phyloP scores from a whole-genome alignment of 1,140 invertebrate genomes.

The Cataglyphis hispanica region DNA sequence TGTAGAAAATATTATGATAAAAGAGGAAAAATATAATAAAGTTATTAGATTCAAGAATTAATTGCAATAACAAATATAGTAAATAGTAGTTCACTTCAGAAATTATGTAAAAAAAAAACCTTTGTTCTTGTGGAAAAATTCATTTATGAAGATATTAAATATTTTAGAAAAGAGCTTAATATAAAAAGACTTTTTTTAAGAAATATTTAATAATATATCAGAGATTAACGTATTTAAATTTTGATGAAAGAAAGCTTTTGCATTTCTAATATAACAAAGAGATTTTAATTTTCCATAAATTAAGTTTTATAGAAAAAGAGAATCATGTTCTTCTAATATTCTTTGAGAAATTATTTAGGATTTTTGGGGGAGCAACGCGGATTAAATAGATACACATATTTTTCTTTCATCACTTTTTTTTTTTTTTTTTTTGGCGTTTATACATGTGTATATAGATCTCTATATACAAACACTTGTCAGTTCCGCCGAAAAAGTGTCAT shows the following conservation, averaged over 20 bases:
- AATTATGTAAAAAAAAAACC: no score
- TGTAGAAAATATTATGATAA: no score
- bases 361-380: background rate
- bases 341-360: constrained; percentile 5
- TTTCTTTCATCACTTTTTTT: constrained; percentile 69
- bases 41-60: no score
- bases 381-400: constrained; percentile 39
- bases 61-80: background rate
- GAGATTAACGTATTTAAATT: background rate
- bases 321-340: background rate
- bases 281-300: background rate
- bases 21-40: no score
- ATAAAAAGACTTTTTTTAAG: background rate
- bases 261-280: background rate
- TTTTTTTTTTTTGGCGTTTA: constrained; percentile 82
- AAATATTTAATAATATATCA: background rate
- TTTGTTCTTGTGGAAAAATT: no score
- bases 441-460: constrained; percentile 76
- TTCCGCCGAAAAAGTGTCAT: constrained; percentile 78
- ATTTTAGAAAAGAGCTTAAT: background rate
- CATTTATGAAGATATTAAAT: background rate
- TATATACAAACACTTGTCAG: constrained; percentile 84
- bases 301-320: background rate
- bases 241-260: background rate
- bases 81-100: background rate